Evolutionary conservation across 2,113 vertebrate species (phyloP).

Genomic region (Trichomycterus rosablanca): DNA sequence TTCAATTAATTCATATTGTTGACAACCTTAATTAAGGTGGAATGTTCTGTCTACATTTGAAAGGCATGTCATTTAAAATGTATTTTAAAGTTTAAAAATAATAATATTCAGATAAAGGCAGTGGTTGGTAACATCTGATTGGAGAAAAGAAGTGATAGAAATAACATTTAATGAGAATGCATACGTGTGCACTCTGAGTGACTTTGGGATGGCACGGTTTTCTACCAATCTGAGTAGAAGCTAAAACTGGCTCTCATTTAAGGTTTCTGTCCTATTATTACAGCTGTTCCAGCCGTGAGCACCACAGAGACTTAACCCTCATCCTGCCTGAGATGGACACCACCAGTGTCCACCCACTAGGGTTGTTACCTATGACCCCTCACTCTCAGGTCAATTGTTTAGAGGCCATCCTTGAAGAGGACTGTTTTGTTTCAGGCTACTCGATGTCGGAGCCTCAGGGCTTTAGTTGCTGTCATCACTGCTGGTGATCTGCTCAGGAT

Average conservation of each 20-base stretch:
- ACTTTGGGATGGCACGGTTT: no score
- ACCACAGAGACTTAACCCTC: constrained; percentile 49
- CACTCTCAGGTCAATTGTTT: constrained; percentile 60
- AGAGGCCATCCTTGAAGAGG: constrained; percentile 63
- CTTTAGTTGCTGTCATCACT: constrained; percentile 57
- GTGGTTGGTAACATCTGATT: no score
- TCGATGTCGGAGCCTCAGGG: constrained; percentile 37
- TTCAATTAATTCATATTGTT: no score
- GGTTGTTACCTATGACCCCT: constrained; percentile 65
- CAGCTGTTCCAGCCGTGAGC: constrained; percentile 68
- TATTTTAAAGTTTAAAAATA: no score
- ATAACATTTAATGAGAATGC: no score
- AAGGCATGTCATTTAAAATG: no score
- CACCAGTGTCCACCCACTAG: constrained; percentile 53
- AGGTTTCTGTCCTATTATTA: constrained; percentile 66
- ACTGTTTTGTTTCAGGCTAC: constrained; percentile 58
- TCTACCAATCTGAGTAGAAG: no score
- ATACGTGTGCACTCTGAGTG: no score
- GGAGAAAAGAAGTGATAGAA: no score
- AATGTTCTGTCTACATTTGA: no score
- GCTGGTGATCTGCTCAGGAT: constrained; percentile 65
- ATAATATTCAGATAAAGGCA: no score
- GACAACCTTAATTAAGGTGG: no score
- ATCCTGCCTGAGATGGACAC: constrained; percentile 52
- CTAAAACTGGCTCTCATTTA: constrained; percentile 46